These are phyloP conservation scores for Listronotus oregonensis DNA, from an alignment of 1,140 invertebrate species.

Conservation along the genomic window DNA sequence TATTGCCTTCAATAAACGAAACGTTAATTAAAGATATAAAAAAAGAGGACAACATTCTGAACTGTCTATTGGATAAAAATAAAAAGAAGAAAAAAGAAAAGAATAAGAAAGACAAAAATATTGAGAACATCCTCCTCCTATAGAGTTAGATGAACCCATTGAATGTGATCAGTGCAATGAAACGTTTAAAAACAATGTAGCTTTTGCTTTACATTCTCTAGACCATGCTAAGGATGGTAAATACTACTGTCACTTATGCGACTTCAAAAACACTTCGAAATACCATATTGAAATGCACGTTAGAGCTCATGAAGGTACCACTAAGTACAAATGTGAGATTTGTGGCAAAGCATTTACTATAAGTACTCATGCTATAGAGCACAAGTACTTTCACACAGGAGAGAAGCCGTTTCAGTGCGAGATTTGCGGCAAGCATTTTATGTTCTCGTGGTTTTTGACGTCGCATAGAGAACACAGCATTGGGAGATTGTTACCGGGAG, in stretches of 20 bases:
- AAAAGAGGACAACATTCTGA: constrained; percentile 21
- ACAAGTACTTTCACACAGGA: constrained; percentile 61
- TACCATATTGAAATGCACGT: constrained; percentile 56
- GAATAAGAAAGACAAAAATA: constrained; percentile 15
- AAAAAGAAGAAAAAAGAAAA: constrained; percentile 22
- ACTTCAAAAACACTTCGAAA: constrained; percentile 55
- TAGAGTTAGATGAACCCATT: constrained; percentile 53
- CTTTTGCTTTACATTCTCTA: constrained; percentile 47
- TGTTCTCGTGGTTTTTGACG: constrained; percentile 54
- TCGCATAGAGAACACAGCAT: constrained; percentile 53
- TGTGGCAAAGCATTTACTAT: constrained; percentile 60
- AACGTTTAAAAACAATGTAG: constrained; percentile 48
- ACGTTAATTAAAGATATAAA: constrained; percentile 3
- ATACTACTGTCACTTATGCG: constrained; percentile 56
- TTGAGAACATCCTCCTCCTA: constrained; percentile 58
- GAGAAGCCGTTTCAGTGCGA: constrained; percentile 67
- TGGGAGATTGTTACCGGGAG: constrained; percentile 54
- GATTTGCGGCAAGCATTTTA: constrained; percentile 62
- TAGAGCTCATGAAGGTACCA: constrained; percentile 54
- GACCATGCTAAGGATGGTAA: constrained; percentile 52
- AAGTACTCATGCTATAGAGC: constrained; percentile 57
- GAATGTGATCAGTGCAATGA: constrained; percentile 50
- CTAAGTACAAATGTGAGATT: constrained; percentile 59
- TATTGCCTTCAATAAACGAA: too few relatives aligned
- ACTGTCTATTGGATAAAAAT: constrained; percentile 27